Evolutionary conservation across 1,140 invertebrate species (phyloP), one percentile per base, ranked within the genome.

Genomic region (Stegodyphus dumicola): DNA sequence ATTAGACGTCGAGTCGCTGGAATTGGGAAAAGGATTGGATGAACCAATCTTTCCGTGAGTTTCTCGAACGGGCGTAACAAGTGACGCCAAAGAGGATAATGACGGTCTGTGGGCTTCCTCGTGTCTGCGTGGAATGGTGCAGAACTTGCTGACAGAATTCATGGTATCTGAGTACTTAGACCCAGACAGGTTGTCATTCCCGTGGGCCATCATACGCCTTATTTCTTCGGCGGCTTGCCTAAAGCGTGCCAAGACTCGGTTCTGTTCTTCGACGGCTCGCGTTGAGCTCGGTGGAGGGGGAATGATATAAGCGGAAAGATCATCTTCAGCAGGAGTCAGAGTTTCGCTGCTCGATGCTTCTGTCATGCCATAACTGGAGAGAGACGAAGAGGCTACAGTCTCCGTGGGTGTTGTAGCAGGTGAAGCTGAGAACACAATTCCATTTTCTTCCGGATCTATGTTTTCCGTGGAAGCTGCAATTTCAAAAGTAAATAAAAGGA

Each of bases 251-350:
- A 88, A 88, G 69, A 88, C 81, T 69, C 89, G 78, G 52, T 86
- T 79, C 67, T 89, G 88, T 33, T 83, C 76, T 78, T 88, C 73
- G 15, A 86, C 79, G 15, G 60, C 64, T 6, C 83, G 54, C 1
- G 67, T 87, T 4, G 91, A 87, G 18, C 73, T 91, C 5, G 76
- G 75, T 6, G 91, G 89, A 1, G 95, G 95, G 0, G 95, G 95
- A 48, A 87, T 66, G n/a, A 88, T 79, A 89, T 90, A 93, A 93
- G 84, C 93, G 92, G n/a, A 93, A 93, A 9, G 94, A 93, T 88
- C 77, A 33, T 86, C 78, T 13, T 54, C 86, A 7, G 76, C 51
- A 65, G 92, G 92, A 65, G 92, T 91, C 7, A 95, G 95, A 49
- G 94, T 95, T 79, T 96, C 93, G 48, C 94, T 94, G 54, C 54